phyloP scores from a whole-genome alignment of 2,797 vertebrate species.

The Gallinago stenura region DNA sequence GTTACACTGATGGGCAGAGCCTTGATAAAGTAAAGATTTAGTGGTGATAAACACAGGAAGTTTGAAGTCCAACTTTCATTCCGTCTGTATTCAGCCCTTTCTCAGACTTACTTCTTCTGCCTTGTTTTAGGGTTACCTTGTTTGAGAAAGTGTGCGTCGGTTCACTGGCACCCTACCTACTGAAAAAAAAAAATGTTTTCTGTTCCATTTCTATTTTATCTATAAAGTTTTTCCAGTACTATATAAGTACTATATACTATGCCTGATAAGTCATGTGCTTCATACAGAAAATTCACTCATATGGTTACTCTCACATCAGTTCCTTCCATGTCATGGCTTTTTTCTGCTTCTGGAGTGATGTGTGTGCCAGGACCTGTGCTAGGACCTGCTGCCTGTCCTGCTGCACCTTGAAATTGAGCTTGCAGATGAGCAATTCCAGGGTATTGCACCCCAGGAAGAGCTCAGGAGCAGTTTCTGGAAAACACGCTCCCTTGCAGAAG shows the following conservation, averaged over 20 bases:
- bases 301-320: rapidly evolving
- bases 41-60: neutral
- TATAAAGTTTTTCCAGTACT: neutral
- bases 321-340: neutral
- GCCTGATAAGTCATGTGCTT: neutral
- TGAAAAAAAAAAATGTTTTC: neutral
- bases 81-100: neutral
- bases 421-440: neutral
- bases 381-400: neutral
- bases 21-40: neutral
- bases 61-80: neutral
- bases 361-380: neutral
- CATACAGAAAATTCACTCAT: neutral
- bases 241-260: neutral
- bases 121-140: neutral
- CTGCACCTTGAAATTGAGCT: neutral
- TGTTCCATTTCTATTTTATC: neutral
- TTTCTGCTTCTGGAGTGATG: rapidly evolving
- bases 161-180: neutral
- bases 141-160: neutral
- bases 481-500: neutral
- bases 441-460: neutral
- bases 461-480: neutral
- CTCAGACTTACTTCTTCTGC: neutral
- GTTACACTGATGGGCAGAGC: neutral